These are phyloP conservation scores for Huso huso DNA, from an alignment of 2,797 vertebrate species.

Conservation along the genomic window DNA sequence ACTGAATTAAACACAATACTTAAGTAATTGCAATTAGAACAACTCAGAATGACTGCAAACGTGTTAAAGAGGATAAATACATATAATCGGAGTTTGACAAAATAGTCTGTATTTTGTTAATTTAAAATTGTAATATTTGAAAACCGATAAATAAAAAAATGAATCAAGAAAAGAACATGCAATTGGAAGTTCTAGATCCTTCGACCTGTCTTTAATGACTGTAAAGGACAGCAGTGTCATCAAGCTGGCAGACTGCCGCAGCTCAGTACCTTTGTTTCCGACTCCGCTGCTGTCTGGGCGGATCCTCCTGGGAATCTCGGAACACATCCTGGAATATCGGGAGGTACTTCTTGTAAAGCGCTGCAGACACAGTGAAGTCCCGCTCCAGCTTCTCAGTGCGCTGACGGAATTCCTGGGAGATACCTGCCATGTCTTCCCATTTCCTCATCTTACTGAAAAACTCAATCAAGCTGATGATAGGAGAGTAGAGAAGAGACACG, in stretches of 20 bases:
- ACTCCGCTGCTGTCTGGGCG: slow-evolving; percentile 76
- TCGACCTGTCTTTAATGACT: too few species aligned
- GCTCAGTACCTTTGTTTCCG: slow-evolving; percentile 78
- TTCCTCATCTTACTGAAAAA: slow-evolving; percentile 96
- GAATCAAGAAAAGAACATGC: too few species aligned
- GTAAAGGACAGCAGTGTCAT: neutral
- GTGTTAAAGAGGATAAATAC: too few species aligned
- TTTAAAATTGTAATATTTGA: too few species aligned
- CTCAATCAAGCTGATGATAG: slow-evolving; percentile 71
- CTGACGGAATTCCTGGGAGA: slow-evolving; percentile 78
- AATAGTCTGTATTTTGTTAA: too few species aligned
- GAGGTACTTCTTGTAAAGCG: slow-evolving; percentile 91
- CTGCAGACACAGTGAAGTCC: slow-evolving; percentile 86
- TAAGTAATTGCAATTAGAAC: too few species aligned
- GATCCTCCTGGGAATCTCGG: slow-evolving; percentile 77
- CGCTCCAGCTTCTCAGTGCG: slow-evolving; percentile 81
- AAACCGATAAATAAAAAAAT: too few species aligned
- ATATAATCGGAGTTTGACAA: too few species aligned
- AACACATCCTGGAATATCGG: slow-evolving; percentile 89
- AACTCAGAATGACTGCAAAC: too few species aligned
- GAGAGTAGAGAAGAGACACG: neutral
- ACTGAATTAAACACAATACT: too few species aligned
- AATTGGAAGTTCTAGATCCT: too few species aligned
- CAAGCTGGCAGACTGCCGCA: neutral
- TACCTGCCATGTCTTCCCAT: slow-evolving; percentile 89